Evolutionary conservation across 2,797 vertebrate species (phyloP), one percentile per base, ranked within the genome.

Genomic region (Xiphophorus birchmanni): DNA sequence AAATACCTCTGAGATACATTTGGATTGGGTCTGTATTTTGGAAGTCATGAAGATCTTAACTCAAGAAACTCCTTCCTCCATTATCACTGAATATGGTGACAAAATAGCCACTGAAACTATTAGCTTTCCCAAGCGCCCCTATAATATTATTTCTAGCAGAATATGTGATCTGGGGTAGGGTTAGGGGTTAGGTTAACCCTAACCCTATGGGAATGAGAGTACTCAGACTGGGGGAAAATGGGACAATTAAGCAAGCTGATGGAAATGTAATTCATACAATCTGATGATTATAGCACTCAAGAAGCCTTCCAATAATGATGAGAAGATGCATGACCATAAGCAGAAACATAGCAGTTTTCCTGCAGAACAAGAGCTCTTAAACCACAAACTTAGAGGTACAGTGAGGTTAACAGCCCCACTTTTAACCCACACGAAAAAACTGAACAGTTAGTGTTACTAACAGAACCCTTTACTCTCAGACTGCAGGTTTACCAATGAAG

Each of bases 211-310:
- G 58, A 84, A 50, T 67, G 84, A 50, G 80, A 75, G 65, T 12
- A 47, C 76, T 44, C 80, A 73, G 26, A 77, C 60, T 54, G 54
- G 67, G 81, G 48, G 13, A 45, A 2, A 37, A 21, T 77, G 76
- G 60, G 29, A 32, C 32, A 29, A 60, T 71, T 65, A n/a, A 75
- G 50, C 74, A 67, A 65, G 10, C 17, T 58, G 47, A 32, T 32
- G 65, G 50, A 83, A 74, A 81, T 26, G 63, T 65, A 77, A 78
- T 74, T 75, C 23, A 75, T n/a, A 69, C 18, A 54, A 8, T 29
- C 60, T 65, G 32, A 23, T 10, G 29, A 37, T 80, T 50, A 74
- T 44, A 58, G 72, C 77, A 81, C 58, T 77, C 63, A 77, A 73
- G 18, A 48, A n/a, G 48, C 35, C 35, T 9, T 21, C 18, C 63